Evolutionary conservation across 2,888 invertebrate species (phyloP).

Genomic region (Agonopterix alstromeriana): DNA sequence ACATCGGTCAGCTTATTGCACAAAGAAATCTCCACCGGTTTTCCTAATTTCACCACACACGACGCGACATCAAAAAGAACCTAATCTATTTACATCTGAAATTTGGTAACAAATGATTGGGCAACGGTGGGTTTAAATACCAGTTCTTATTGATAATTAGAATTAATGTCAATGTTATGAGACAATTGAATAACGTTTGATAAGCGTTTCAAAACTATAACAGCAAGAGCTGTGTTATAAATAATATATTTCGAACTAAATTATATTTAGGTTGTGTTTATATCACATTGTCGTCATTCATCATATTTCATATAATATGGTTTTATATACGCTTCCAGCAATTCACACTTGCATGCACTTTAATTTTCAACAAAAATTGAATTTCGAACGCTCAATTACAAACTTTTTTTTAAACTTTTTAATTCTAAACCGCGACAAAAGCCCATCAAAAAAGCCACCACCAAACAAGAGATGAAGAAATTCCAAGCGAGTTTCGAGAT

Average conservation of each 20-base stretch:
- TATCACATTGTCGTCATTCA: too few species aligned
- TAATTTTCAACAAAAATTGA: too few species aligned
- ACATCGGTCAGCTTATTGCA: constrained; percentile 15
- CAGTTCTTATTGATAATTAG: constrained; percentile 4
- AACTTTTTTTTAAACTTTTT: not conserved
- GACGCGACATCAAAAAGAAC: constrained; percentile 6
- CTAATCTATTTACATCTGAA: constrained; percentile 21
- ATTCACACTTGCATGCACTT: too few species aligned
- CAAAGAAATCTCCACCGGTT: constrained; percentile 16
- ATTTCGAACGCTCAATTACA: not conserved
- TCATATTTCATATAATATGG: too few species aligned
- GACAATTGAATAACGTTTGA: too few species aligned
- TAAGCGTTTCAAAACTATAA: too few species aligned
- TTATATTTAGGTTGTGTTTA: too few species aligned
- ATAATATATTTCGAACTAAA: too few species aligned
- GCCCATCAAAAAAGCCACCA: not conserved
- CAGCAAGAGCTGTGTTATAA: too few species aligned
- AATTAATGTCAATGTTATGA: constrained; percentile 3
- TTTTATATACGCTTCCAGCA: too few species aligned
- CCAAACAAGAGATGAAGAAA: constrained; percentile 71
- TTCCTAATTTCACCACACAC: constrained; percentile 25
- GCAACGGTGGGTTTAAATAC: constrained; percentile 6
- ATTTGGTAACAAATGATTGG: constrained; percentile 7
- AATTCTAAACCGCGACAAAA: not conserved
- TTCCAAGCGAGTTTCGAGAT: constrained; percentile 70